Base-by-base conservation (phyloP, 2,888 invertebrate genomes). In the Apodemia duryi region DNA sequence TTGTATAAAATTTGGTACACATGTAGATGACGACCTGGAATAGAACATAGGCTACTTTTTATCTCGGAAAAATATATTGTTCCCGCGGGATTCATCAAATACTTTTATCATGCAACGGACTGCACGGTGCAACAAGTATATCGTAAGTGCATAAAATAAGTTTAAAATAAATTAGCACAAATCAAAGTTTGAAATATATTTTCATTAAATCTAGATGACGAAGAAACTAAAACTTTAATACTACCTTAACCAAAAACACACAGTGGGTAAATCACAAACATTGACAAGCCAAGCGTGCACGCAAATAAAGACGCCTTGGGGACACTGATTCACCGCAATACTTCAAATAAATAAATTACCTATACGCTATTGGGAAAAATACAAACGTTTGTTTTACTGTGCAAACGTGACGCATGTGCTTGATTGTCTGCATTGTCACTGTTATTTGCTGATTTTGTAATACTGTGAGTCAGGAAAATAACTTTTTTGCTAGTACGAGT, bases 241-340 rank as follows among this genome's bases (percentile, higher is more conserved):
- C 43, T 64, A 63, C 65, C 28, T 46, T 46, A 46, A 60, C 43
- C 69, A 66, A 68, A 67, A 62, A 43, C 54, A 64, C 46, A 67
- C 62, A 43, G 64, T 67, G 73, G 71, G 76, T 81, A 85, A 87
- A 84, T 88, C 85, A 85, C 80, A 81, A 74, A 78, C 75, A 82
- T 80, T 82, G 81, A 72, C 76, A 77, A 81, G 71, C 78, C 80
- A 79, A 73, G 83, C 87, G 84, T 81, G 76, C 77, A 80, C 79
- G 78, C 84, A 86, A 86, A 89, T 86, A 88, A 88, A 88, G 80
- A 81, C 79, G 81, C 84, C 84, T 78, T 73, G 75, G 88, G 87
- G 88, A 83, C 80, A 68, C 78, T 79, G 83, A 84, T 83, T 84
- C 85, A 78, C 83, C 81, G 75, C 86, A 82, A 81, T 81, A 81